Percentiles rank a stretch among this genome's conserved stretches.
These are phyloP conservation scores for Camponotus pennsylvanicus DNA, from an alignment of 1,140 invertebrate genomes.

Conservation along the genomic window DNA sequence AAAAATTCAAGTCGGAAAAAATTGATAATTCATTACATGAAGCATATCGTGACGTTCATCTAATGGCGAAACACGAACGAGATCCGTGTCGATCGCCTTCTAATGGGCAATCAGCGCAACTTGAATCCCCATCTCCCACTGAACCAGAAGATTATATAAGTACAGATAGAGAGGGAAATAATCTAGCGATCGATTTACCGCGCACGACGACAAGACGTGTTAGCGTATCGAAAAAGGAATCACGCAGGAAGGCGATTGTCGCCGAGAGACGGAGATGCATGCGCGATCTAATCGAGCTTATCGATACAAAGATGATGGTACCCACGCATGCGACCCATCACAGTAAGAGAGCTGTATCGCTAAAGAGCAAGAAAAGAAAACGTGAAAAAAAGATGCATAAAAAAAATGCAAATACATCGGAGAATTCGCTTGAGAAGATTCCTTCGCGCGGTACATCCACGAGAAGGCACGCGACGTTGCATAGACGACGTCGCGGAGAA, in stretches of 20 bases:
- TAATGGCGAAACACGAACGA: conserved; percentile 6
- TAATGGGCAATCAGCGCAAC: background rate
- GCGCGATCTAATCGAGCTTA: conserved; percentile 80
- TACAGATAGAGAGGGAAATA: background rate
- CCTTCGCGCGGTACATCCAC: background rate
- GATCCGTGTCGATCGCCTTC: background rate
- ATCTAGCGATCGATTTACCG: background rate
- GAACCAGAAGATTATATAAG: background rate
- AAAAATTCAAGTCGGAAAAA: background rate
- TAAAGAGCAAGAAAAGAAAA: conserved; percentile 39
- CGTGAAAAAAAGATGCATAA: conserved; percentile 33
- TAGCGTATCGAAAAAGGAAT: background rate
- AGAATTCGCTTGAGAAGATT: conserved; percentile 13
- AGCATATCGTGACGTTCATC: background rate
- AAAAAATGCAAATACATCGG: background rate
- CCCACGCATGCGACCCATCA: conserved; percentile 33
- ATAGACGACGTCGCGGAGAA: background rate
- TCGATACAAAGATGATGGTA: conserved; percentile 82
- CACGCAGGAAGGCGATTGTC: background rate
- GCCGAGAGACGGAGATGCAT: conserved; percentile 77
- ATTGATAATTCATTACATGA: background rate
- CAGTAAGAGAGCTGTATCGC: background rate
- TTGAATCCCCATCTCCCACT: background rate
- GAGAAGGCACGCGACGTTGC: background rate
- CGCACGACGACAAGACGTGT: background rate